Evolutionary conservation across 2,888 invertebrate species (phyloP).

Genomic region (Diplazon laetatorius): DNA sequence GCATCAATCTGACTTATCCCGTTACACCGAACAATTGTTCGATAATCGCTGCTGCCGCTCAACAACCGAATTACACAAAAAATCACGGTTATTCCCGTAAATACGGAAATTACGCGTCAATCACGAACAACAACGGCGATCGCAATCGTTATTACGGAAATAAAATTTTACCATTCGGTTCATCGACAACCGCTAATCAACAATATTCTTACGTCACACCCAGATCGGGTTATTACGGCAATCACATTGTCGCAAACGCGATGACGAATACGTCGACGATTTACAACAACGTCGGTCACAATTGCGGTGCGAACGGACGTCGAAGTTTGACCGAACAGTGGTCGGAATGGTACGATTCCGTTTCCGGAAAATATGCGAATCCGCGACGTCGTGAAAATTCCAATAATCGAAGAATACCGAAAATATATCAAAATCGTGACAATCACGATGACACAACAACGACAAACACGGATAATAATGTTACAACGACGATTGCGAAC

Average conservation of each 20-base stretch:
- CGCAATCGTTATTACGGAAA: slow-evolving; percentile 19
- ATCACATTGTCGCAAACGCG: slow-evolving; percentile 17
- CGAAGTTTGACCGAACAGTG: slow-evolving; percentile 19
- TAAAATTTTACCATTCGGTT: too few relatives aligned
- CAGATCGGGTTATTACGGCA: slow-evolving; percentile 10
- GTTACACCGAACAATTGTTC: slow-evolving; percentile 33
- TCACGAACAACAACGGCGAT: background rate
- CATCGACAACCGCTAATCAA: slow-evolving; percentile 7
- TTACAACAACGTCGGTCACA: slow-evolving; percentile 36
- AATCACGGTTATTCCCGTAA: slow-evolving; percentile 32
- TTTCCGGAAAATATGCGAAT: slow-evolving; percentile 11
- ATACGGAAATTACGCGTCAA: slow-evolving; percentile 18
- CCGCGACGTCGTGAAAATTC: slow-evolving; percentile 34
- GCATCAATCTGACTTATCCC: slow-evolving; percentile 31
- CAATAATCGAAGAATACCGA: slow-evolving; percentile 6
- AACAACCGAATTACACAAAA: slow-evolving; percentile 37
- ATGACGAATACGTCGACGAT: background rate
- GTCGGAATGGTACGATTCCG: slow-evolving; percentile 16
- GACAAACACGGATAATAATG: too few relatives aligned
- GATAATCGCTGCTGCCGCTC: slow-evolving; percentile 27
- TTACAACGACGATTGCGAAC: background rate
- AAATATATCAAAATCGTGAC: slow-evolving; percentile 4
- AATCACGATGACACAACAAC: slow-evolving; percentile 18
- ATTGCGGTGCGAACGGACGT: slow-evolving; percentile 24
- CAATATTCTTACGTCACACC: slow-evolving; percentile 14